Base-by-base conservation (phyloP, 2,113 vertebrate species). In the Orientallactaga bullata region DNA sequence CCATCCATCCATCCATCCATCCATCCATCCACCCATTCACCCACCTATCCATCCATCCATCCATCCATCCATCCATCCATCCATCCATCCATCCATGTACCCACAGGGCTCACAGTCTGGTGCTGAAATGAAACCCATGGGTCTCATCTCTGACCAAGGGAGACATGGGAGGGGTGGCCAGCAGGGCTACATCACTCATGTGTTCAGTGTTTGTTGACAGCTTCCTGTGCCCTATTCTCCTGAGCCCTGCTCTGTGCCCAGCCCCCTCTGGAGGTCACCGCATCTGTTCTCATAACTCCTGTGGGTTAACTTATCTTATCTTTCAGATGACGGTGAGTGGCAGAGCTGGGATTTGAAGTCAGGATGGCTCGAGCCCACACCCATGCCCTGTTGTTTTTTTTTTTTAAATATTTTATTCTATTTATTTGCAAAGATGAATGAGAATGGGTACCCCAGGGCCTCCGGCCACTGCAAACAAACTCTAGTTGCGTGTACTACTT, bases 211-310 rank as follows among this genome's bases (percentile, higher is more conserved):
- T 65, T 71, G 68, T 2, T 47, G 65, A 30, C 7, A 13, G 7
- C 1, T 78, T 68, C 11, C 2, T 2, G 30, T 42, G 51, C 17
- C 63, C 28, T 30, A 71, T 76, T 47, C 85, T 47, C 42, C 42
- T 47, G 8, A 6, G 23, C 9, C 63, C 28, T 30, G 76, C 80
- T 47, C 85, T 20, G 76, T 23, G 51, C 18, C 26, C 28, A 65
- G 39, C 13, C 35, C 24, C 24, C 63, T 23, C 2, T 0, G 0
- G 15, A 7, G 16, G 10, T 17, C 18, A 10, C 9, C 30, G 81
- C 68, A 3, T 42, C 15, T 42, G 55, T 10, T 79, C 58, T 51
- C 17, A 4, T 2, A 0, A 55, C 55, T 55, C 55, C 55, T 7
- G 35, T 78, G 24, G 39, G 69, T 32, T 66, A 58, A 68, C 58